Percentiles rank a stretch among this genome's conserved stretches.
Evolutionary conservation across 2,113 vertebrate species (phyloP).

Genomic region (Platysteira castanea): DNA sequence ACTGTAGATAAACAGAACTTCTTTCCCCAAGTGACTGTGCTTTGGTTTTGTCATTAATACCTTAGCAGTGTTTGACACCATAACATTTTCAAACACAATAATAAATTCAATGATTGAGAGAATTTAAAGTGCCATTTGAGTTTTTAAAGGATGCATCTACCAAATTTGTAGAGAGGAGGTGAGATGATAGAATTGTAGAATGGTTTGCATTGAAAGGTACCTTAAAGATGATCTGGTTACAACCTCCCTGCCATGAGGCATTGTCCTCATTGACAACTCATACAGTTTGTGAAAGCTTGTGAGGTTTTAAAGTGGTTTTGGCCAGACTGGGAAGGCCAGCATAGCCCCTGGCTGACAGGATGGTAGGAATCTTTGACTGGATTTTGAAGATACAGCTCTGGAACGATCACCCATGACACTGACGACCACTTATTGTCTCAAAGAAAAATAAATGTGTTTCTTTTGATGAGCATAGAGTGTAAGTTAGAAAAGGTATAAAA

Average conservation of each 20-base stretch:
- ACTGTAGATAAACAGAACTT: neutral
- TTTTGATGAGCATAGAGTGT: neutral
- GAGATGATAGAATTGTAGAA: neutral
- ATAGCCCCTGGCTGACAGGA: neutral
- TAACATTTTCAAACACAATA: neutral
- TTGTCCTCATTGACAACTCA: neutral
- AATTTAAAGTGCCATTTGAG: neutral
- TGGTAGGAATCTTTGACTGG: neutral
- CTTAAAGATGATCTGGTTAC: neutral
- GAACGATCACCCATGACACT: neutral
- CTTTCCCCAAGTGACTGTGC: neutral
- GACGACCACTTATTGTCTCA: neutral
- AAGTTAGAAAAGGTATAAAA: neutral
- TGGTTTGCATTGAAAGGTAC: neutral
- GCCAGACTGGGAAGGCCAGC: neutral
- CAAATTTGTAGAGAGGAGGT: neutral
- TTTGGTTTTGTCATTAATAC: neutral
- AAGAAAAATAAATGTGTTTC: neutral
- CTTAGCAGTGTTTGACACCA: neutral
- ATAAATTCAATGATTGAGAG: neutral
- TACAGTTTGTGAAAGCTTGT: neutral
- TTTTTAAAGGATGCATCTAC: neutral
- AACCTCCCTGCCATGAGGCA: accelerated
- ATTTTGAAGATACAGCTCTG: neutral
- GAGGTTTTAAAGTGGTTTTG: neutral